These are phyloP conservation scores for Solenopsis invicta DNA, from an alignment of 1,140 invertebrate genomes.

Conservation along the genomic window DNA sequence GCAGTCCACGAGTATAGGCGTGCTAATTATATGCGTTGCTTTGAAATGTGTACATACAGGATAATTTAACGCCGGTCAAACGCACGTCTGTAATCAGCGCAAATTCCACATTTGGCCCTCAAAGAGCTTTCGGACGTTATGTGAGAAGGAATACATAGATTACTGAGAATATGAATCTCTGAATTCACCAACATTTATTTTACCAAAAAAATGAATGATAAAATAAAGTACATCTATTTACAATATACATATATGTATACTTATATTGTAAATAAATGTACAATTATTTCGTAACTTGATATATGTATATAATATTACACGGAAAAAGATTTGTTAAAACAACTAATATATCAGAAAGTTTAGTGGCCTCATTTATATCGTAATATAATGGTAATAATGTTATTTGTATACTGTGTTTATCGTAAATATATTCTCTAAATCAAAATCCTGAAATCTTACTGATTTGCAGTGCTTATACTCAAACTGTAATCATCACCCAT, in stretches of 20 bases:
- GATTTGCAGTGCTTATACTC: too few species aligned
- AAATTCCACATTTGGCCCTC: constrained; percentile 24
- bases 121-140: constrained; percentile 37
- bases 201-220: background rate
- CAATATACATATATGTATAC: background rate
- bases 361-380: background rate
- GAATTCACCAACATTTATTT: background rate
- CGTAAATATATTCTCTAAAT: background rate
- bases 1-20: background rate
- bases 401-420: background rate
- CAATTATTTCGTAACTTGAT: too few species aligned
- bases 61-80: constrained; percentile 55
- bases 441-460: too few species aligned
- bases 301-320: too few species aligned
- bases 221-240: background rate
- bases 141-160: constrained; percentile 23
- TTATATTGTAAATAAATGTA: too few species aligned
- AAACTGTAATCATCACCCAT: too few species aligned
- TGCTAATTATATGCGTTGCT: constrained; percentile 49
- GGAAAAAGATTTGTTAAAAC: too few species aligned
- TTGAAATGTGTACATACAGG: constrained; percentile 25
- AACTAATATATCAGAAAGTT: background rate
- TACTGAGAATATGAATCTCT: constrained; percentile 18
- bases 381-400: background rate
- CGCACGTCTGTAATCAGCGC: constrained; percentile 24